A percentile compares a stretch with the other conserved stretches of the same genome.
Conservation (phyloP, 2,797 vertebrate species). For the Siniperca undulata region DNA sequence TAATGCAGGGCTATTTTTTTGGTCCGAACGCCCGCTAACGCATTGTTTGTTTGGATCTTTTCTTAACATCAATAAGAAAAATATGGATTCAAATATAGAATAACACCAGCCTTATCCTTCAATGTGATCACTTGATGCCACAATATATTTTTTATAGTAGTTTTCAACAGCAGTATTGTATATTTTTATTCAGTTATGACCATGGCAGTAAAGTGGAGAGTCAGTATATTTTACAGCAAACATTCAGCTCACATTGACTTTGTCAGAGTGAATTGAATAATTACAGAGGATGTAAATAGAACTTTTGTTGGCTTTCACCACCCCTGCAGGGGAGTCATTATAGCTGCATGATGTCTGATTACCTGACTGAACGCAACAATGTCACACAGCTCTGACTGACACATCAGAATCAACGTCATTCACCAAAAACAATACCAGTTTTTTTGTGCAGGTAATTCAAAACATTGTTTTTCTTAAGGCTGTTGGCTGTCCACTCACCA, state of each 20-base stretch:
- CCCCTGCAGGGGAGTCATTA: constrained; percentile 69
- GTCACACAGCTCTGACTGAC: constrained; percentile 52
- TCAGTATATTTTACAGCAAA: constrained; percentile 27
- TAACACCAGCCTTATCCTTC: background rate
- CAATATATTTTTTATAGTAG: background rate
- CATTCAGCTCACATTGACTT: constrained; percentile 36
- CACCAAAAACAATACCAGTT: background rate
- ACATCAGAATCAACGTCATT: constrained; percentile 14
- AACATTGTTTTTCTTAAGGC: background rate
- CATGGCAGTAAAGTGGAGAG: background rate
- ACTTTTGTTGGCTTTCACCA: constrained; percentile 55
- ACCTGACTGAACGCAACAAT: constrained; percentile 67
- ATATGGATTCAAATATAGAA: background rate
- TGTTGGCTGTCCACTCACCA: background rate
- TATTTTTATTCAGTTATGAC: constrained; percentile 22
- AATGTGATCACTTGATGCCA: background rate
- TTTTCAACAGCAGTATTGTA: background rate
- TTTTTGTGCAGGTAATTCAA: constrained; percentile 2
- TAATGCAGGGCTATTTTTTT: background rate
- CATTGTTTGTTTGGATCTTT: background rate
- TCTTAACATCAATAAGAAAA: background rate
- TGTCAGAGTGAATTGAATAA: constrained; percentile 75
- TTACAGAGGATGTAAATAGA: constrained; percentile 76
- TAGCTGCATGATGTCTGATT: constrained; percentile 72
- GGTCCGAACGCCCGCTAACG: background rate